phyloP scores from a whole-genome alignment of 1,140 invertebrate species.

The Drosophila sp. region DNA sequence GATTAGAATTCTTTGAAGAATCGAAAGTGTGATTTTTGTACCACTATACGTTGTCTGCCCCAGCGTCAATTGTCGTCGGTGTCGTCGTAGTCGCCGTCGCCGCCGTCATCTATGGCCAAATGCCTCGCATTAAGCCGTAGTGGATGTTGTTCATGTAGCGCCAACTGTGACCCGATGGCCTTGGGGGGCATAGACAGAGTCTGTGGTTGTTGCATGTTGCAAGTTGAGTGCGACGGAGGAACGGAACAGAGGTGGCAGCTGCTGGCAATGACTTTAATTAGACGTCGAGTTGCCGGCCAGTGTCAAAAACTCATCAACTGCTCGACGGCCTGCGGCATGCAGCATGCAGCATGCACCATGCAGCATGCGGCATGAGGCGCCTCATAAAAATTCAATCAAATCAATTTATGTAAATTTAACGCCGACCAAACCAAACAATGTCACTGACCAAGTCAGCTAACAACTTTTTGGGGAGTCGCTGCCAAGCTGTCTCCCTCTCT shows the following conservation, averaged over 20 bases:
- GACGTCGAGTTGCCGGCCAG: conserved; percentile 30
- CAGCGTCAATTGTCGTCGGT: conserved; percentile 60
- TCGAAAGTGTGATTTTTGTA: no score
- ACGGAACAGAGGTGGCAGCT: conserved; percentile 22
- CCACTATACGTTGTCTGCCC: conserved; percentile 34
- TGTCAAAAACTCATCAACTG: conserved; percentile 62
- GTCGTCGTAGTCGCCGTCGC: conserved; percentile 64
- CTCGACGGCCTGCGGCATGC: conserved; percentile 18
- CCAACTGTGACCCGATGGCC: conserved; percentile 75
- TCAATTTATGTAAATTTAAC: conserved; percentile 84
- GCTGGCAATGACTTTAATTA: conserved; percentile 78
- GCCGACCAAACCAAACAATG: conserved; percentile 56
- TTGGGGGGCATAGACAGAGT: conserved; percentile 33
- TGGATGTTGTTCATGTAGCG: conserved; percentile 61
- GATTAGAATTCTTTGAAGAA: no score
- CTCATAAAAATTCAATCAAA: conserved; percentile 84
- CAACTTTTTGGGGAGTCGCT: conserved; percentile 9
- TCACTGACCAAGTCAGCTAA: conserved; percentile 27
- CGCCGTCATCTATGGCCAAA: conserved; percentile 58
- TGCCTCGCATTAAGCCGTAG: conserved; percentile 66
- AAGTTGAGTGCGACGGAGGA: not conserved
- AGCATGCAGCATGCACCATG: not conserved
- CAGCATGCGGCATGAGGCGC: conserved; percentile 2
- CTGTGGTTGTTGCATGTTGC: conserved; percentile 28
- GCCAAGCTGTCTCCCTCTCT: conserved; percentile 2